Evolutionary conservation across 2,113 vertebrate genomes (phyloP).

Genomic region (Syngnathoides biaculeatus): DNA sequence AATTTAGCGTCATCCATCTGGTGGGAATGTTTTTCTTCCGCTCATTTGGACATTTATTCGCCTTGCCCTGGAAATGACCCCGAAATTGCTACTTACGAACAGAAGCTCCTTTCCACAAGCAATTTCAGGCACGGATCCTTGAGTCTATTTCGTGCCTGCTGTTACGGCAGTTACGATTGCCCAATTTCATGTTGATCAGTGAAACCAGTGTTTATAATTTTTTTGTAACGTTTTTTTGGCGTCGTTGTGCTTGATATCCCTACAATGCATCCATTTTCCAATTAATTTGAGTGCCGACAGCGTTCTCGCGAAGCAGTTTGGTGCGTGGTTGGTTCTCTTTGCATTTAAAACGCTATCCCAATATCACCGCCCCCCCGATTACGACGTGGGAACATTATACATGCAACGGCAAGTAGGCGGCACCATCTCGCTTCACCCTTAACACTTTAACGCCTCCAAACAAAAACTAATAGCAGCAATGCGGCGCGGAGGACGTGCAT

Average conservation of each 20-base stretch:
- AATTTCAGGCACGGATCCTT: too few relatives aligned
- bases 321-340: slow-evolving; percentile 18
- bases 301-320: slow-evolving; percentile 2
- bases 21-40: too few relatives aligned
- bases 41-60: too few relatives aligned
- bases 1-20: too few relatives aligned
- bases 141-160: too few relatives aligned
- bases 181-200: too few relatives aligned
- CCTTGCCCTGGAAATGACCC: background rate
- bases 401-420: slow-evolving; percentile 43
- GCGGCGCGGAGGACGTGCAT: slow-evolving; percentile 44
- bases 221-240: background rate
- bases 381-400: slow-evolving; percentile 43
- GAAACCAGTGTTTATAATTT: too few relatives aligned
- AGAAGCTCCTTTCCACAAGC: too few relatives aligned
- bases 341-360: slow-evolving; percentile 53
- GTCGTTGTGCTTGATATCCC: background rate
- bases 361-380: slow-evolving; percentile 33
- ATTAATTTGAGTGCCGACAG: background rate
- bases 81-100: background rate
- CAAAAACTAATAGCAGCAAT: slow-evolving; percentile 21
- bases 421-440: slow-evolving; percentile 52
- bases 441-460: slow-evolving; percentile 49
- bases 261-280: background rate
- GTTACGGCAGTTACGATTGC: too few relatives aligned